A percentile compares a stretch with the other conserved stretches of the same genome.
Evolutionary conservation across 1,140 invertebrate species (phyloP).

Genomic region (Teleogryllus occipitalis): DNA sequence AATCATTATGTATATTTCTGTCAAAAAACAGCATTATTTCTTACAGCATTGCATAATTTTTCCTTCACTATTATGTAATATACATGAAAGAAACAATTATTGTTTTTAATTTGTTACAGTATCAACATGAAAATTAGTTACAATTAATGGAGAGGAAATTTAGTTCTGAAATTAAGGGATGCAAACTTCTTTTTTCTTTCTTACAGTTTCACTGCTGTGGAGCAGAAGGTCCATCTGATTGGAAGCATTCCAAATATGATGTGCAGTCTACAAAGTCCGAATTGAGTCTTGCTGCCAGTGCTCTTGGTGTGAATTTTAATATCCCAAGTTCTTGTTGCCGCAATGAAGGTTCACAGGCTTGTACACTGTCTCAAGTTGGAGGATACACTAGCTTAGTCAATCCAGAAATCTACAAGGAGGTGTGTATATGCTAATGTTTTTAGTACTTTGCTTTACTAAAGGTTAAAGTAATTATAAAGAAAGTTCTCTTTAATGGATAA

Average conservation of each 20-base stretch:
- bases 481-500: no score
- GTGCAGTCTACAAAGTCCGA: conserved; percentile 30
- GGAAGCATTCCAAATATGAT: conserved; percentile 54
- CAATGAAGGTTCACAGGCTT: not conserved
- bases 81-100: no score
- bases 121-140: no score
- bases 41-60: no score
- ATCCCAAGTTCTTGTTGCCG: conserved; percentile 17
- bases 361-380: not conserved
- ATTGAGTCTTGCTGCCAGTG: conserved; percentile 25
- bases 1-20: no score
- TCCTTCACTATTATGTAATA: no score
- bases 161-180: not conserved
- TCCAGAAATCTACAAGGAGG: not conserved
- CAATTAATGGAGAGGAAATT: no score
- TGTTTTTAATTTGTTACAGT: no score
- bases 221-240: conserved; percentile 58
- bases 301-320: not conserved
- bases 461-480: no score
- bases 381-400: not conserved
- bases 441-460: not conserved
- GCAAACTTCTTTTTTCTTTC: not conserved
- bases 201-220: conserved; percentile 61
- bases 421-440: not conserved
- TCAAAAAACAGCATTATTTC: no score